A percentile compares a stretch with the other conserved stretches of the same genome.
Evolutionary conservation across 2,888 invertebrate genomes (phyloP).

Genomic region (Drosophila mayaguana): DNA sequence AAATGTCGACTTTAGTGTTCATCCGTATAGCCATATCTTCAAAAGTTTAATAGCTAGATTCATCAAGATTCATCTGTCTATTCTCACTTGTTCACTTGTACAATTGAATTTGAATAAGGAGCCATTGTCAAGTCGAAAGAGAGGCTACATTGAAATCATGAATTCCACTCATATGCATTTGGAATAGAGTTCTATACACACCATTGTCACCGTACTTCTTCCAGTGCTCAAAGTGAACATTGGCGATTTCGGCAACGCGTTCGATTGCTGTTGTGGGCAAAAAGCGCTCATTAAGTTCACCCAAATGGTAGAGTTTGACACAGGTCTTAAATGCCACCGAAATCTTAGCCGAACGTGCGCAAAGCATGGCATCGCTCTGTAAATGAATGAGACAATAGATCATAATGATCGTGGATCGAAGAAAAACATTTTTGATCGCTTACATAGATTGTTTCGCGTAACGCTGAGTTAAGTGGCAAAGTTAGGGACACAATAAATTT

Average conservation of each 20-base stretch:
- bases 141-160: not conserved
- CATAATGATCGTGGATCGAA: not conserved
- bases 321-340: conserved; percentile 93
- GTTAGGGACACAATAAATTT: conserved; percentile 85
- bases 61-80: too few species aligned
- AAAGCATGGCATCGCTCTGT: conserved; percentile 87
- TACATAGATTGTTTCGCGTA: conserved; percentile 90
- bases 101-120: not conserved
- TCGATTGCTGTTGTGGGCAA: conserved; percentile 86
- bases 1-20: too few species aligned
- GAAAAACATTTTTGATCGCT: conserved; percentile 45
- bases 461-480: conserved; percentile 92
- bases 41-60: too few species aligned
- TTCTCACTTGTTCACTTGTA: not conserved
- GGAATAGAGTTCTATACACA: conserved; percentile 36
- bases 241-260: conserved; percentile 74
- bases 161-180: not conserved
- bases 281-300: conserved; percentile 90
- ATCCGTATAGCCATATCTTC: too few species aligned
- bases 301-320: conserved; percentile 88
- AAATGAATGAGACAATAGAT: conserved; percentile 22
- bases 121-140: not conserved
- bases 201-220: conserved; percentile 76
- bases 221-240: conserved; percentile 89
- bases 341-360: conserved; percentile 90